Percentiles rank a stretch among this genome's conserved stretches.
These are phyloP conservation scores for Mycteria americana DNA, from an alignment of 2,797 vertebrate species.

Conservation along the genomic window DNA sequence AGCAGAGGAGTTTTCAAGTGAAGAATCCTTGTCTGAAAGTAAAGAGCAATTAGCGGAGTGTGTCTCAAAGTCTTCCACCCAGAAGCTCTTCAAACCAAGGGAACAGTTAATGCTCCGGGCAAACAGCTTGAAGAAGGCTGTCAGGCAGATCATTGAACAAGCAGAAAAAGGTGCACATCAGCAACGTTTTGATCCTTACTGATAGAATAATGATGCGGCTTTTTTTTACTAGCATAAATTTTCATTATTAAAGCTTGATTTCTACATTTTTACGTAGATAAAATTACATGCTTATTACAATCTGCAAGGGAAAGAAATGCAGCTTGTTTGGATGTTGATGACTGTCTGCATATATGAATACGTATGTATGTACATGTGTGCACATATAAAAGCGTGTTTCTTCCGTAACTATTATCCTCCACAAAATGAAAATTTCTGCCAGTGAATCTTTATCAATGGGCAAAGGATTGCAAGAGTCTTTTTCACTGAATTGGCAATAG, in stretches of 20 bases:
- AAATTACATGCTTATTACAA: not conserved
- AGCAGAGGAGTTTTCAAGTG: conserved; percentile 82
- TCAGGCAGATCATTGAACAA: conserved; percentile 95
- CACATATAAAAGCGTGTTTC: not conserved
- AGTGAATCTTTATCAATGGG: not conserved
- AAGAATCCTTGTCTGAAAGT: conserved; percentile 88
- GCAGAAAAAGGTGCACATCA: conserved; percentile 86
- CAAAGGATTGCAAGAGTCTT: not conserved
- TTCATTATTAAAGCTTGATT: not conserved
- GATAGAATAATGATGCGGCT: not conserved
- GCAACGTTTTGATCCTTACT: not conserved
- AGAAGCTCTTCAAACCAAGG: conserved; percentile 82
- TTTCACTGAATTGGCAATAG: not conserved
- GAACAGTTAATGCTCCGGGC: conserved; percentile 93
- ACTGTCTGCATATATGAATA: not conserved
- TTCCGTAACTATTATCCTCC: not conserved
- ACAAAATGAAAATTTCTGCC: not conserved
- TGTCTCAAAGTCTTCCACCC: conserved; percentile 77
- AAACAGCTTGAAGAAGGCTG: conserved; percentile 97
- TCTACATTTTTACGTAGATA: not conserved
- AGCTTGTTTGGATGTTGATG: not conserved
- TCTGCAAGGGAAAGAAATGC: not conserved
- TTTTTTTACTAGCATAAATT: not conserved
- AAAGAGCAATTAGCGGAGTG: conserved; percentile 85
- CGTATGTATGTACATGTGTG: not conserved